A percentile compares a stretch with the other conserved stretches of the same genome.
Evolutionary conservation across 2,888 invertebrate genomes (phyloP).

Genomic region (Rapana venosa): DNA sequence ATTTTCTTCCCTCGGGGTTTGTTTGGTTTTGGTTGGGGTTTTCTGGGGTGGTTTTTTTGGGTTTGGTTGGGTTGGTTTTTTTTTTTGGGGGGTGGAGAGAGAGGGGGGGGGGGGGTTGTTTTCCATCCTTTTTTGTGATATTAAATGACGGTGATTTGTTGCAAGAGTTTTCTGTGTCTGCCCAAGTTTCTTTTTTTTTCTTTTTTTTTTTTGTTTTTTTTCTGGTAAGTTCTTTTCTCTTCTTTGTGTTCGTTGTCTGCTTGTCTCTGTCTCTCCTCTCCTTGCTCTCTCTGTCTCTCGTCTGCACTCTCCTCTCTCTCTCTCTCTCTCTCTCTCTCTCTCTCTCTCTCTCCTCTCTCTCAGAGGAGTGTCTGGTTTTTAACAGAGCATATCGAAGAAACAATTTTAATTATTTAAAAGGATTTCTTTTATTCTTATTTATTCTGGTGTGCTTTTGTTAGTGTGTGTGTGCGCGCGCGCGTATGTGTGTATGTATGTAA

Average conservation of each 20-base stretch:
- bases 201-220: neutral
- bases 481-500: neutral
- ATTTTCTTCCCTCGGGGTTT: neutral
- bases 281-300: neutral
- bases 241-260: neutral
- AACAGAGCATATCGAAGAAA: no score
- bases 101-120: neutral
- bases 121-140: no score
- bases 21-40: neutral
- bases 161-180: no score
- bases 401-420: neutral
- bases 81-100: neutral
- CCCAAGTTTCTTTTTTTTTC: no score
- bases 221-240: neutral
- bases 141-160: no score
- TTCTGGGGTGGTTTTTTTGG: no score
- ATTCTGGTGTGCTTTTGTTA: neutral
- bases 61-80: no score
- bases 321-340: neutral
- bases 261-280: neutral
- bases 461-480: constrained; percentile 22
- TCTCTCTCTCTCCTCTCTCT: neutral
- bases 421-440: neutral
- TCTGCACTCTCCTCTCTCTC: neutral
- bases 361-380: no score